Conservation (phyloP, 2,797 vertebrate species). For the Malacoctenus gilli region DNA sequence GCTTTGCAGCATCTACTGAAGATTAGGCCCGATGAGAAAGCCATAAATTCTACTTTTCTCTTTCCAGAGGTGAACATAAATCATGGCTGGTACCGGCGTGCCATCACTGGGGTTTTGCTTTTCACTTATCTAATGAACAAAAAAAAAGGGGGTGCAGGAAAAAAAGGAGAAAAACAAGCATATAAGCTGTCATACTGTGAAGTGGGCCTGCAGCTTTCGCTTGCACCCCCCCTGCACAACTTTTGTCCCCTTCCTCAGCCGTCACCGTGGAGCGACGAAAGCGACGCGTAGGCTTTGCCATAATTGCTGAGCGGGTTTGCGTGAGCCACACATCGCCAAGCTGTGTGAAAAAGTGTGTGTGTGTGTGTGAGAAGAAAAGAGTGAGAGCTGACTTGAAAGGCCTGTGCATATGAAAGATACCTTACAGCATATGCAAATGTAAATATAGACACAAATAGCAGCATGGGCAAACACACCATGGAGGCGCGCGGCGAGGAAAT, state of each 20-base stretch:
- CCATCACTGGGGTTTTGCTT: constrained; percentile 79
- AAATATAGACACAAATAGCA: constrained; percentile 70
- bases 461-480: constrained; percentile 43
- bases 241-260: constrained; percentile 55
- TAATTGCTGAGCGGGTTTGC: constrained; percentile 65
- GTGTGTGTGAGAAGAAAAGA: constrained; percentile 26
- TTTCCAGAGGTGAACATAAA: constrained; percentile 81
- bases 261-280: constrained; percentile 43
- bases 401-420: constrained; percentile 57
- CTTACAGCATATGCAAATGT: constrained; percentile 70
- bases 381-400: constrained; percentile 64
- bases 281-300: constrained; percentile 56
- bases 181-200: constrained; percentile 67
- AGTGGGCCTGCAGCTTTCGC: constrained; percentile 33
- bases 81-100: constrained; percentile 68
- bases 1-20: constrained; percentile 74
- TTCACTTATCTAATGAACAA: constrained; percentile 84
- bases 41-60: constrained; percentile 82
- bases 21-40: constrained; percentile 75
- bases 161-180: constrained; percentile 71
- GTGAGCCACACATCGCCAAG: constrained; percentile 57
- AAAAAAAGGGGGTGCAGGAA: constrained; percentile 44
- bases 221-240: constrained; percentile 39
- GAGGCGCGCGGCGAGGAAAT: constrained; percentile 30
- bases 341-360: constrained; percentile 26